Conservation (phyloP, 2,113 vertebrate genomes). For the Porphyrio hochstetteri region DNA sequence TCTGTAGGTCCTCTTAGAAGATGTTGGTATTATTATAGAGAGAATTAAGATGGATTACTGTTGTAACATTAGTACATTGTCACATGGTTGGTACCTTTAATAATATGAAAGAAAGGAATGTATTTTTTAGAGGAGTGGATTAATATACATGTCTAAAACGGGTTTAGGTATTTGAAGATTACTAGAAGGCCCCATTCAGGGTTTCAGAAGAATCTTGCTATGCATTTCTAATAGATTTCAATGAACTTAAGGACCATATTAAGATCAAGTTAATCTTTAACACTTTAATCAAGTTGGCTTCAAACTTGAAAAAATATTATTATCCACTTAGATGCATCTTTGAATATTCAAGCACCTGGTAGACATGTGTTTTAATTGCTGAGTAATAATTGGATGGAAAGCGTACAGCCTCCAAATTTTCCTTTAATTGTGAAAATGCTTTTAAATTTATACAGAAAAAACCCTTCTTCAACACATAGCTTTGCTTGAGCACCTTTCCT, state of each 20-base stretch:
- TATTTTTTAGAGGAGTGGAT: background rate
- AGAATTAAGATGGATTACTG: background rate
- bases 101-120: background rate
- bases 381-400: background rate
- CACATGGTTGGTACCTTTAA: rapidly evolving
- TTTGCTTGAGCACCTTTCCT: background rate
- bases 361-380: background rate
- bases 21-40: background rate
- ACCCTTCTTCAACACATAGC: background rate
- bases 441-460: background rate
- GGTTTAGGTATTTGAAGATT: background rate
- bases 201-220: background rate
- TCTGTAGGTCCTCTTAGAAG: background rate
- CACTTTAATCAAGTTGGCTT: background rate
- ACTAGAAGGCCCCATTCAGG: background rate
- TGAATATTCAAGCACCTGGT: background rate
- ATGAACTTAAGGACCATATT: background rate
- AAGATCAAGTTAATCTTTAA: background rate
- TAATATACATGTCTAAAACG: background rate
- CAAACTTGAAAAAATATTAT: background rate
- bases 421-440: background rate
- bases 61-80: background rate
- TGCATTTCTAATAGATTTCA: background rate
- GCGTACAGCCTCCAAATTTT: background rate
- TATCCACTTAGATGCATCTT: background rate